These are phyloP conservation scores for Athalia rosae DNA, from an alignment of 2,888 invertebrate genomes.

Conservation along the genomic window DNA sequence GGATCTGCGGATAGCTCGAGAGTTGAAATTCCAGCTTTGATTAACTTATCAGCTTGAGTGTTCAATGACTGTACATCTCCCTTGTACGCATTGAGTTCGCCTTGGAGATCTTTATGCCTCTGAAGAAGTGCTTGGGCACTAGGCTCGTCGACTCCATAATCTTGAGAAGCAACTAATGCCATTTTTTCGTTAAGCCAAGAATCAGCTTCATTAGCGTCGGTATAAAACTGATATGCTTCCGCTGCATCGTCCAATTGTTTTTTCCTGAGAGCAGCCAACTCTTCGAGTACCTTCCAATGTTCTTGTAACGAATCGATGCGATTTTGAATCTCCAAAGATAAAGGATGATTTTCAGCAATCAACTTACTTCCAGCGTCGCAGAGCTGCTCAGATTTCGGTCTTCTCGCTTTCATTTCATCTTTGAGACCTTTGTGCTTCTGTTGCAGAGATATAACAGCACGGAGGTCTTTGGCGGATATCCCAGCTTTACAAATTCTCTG, in stretches of 20 bases:
- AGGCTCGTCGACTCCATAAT: constrained; percentile 95
- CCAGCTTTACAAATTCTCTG: constrained; percentile 94
- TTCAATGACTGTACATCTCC: constrained; percentile 90
- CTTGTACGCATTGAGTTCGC: constrained; percentile 91
- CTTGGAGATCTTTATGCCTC: constrained; percentile 90
- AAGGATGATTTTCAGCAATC: constrained; percentile 88
- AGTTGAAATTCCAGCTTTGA: constrained; percentile 84
- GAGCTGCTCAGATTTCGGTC: constrained; percentile 83
- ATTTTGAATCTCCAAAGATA: constrained; percentile 86
- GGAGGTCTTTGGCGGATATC: constrained; percentile 94
- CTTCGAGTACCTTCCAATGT: constrained; percentile 93
- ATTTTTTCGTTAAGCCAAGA: constrained; percentile 98
- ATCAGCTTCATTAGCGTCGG: constrained; percentile 98
- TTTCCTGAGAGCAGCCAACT: constrained; percentile 84
- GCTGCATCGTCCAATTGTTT: constrained; percentile 90
- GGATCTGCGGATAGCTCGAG: constrained; percentile 75
- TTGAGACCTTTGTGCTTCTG: constrained; percentile 94
- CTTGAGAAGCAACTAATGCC: constrained; percentile 90
- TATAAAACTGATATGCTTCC: constrained; percentile 97
- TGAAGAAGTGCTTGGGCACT: constrained; percentile 91
- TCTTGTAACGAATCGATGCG: constrained; percentile 86
- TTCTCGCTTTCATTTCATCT: constrained; percentile 90
- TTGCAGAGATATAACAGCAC: constrained; percentile 90
- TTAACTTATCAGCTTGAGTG: constrained; percentile 85
- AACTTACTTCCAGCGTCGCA: constrained; percentile 84